Evolutionary conservation across 2,113 vertebrate genomes (phyloP), one percentile per base, ranked within the genome.

Genomic region (Tapirus terrestris): DNA sequence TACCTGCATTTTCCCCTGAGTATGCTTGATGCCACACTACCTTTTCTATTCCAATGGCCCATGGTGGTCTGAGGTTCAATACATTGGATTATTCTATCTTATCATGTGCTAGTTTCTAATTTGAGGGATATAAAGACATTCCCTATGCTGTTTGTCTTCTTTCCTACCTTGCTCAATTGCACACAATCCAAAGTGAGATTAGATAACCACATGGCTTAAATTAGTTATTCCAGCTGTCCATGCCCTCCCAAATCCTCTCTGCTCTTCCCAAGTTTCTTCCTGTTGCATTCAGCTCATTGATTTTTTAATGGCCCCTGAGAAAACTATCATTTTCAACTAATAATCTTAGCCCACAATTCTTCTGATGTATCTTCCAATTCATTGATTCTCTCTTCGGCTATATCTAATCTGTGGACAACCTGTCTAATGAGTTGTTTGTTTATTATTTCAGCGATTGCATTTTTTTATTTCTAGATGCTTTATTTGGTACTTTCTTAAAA

Each of bases 1-100:
- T 63, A 79, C 18, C 65, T 82, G 75, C 72, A 89, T 93, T 91
- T 96, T 91, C 36, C 31, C 31, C 45, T 76, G 36, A 88, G 58
- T 63, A 12, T 70, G 0, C 27, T 79, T 70, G 20, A 95, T 63
- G 20, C 4, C 29, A 61, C n/a, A n/a, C 0, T 67, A 18, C 27
- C 11, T 43, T 73, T 90, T 88, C 51, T 51, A 84, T 84, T 43
- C 51, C 11, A 88, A 39, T 27, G 43, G 16, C 17, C 4, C 36
- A 14, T n/a, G 39, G 12, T 73, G 29, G 17, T 53, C 56, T 87
- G 1, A 63, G 39, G 13, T 75, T 76, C 21, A 75, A 3, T 65
- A 43, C 58, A n/a, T n/a, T 36, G 9, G 16, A 39, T 61, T 80
- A 73, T 61, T 95, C 48, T 93, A 60, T 80, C 10, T 73, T 83